These are phyloP conservation scores for Tapirus indicus DNA, from an alignment of 2,797 vertebrate species.

Conservation along the genomic window DNA sequence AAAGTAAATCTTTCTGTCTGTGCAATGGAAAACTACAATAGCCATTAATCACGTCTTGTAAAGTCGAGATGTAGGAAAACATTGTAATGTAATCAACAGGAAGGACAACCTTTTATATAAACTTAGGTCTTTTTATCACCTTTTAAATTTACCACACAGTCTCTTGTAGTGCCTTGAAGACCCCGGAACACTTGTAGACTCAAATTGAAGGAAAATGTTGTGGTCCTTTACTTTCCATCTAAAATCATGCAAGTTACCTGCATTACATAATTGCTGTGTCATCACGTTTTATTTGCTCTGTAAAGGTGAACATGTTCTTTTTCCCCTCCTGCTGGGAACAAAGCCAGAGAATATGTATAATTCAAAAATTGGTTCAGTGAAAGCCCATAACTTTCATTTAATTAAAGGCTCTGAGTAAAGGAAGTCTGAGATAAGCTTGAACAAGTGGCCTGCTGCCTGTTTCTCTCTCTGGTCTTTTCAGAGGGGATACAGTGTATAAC, in stretches of 20 bases:
- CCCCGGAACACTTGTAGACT: background rate
- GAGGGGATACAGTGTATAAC: background rate
- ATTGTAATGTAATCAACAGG: background rate
- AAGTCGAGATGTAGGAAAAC: background rate
- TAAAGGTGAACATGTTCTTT: constrained; percentile 4
- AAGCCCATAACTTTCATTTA: constrained; percentile 48
- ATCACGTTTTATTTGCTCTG: background rate
- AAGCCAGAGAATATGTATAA: background rate
- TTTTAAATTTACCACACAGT: background rate
- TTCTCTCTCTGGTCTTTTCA: constrained; percentile 62
- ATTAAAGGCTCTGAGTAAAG: background rate
- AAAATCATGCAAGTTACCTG: background rate
- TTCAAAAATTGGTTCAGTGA: constrained; percentile 40
- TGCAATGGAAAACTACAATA: background rate
- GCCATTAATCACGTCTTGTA: background rate
- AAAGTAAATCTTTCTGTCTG: background rate
- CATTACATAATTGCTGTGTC: background rate
- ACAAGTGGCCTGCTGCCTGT: background rate
- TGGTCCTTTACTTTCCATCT: background rate
- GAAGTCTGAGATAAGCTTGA: constrained; percentile 58
- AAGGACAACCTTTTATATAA: background rate
- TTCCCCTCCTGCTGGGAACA: background rate
- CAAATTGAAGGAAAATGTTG: background rate
- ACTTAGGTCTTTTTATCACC: background rate
- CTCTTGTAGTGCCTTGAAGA: background rate